Conservation (phyloP, 1,140 invertebrate genomes). For the Ephestia elutella region DNA sequence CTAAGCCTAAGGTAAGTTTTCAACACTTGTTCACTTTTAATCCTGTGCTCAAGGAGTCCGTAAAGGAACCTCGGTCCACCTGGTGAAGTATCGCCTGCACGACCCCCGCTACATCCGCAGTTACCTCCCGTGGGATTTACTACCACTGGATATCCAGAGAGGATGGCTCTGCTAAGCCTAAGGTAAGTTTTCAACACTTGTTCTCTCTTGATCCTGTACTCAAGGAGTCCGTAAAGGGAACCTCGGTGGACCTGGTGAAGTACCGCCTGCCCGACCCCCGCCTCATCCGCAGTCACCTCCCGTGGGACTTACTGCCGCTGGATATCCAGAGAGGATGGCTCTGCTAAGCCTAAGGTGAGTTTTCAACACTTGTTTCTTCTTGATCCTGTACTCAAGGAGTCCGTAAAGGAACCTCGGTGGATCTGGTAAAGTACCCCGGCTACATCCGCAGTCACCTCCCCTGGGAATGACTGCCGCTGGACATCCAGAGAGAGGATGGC, state of each 20-base stretch:
- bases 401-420: slow-evolving; percentile 78
- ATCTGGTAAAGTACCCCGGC: slow-evolving; percentile 80
- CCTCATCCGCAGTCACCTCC: slow-evolving; percentile 88
- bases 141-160: slow-evolving; percentile 81
- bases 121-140: slow-evolving; percentile 84
- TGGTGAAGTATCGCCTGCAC: slow-evolving; percentile 77
- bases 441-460: slow-evolving; percentile 89
- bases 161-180: slow-evolving; percentile 81
- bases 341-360: slow-evolving; percentile 82
- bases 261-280: slow-evolving; percentile 79
- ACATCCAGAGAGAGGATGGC: slow-evolving; percentile 81
- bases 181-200: slow-evolving; percentile 71
- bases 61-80: slow-evolving; percentile 80
- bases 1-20: slow-evolving; percentile 81
- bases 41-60: slow-evolving; percentile 67
- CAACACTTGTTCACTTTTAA: no score
- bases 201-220: no score
- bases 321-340: slow-evolving; percentile 80
- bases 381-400: no score
- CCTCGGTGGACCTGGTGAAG: slow-evolving; percentile 81
- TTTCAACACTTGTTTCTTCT: no score
- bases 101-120: slow-evolving; percentile 85
- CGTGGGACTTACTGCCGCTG: slow-evolving; percentile 81
- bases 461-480: slow-evolving; percentile 80
- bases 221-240: slow-evolving; percentile 70